These are phyloP conservation scores for Anser brachyrhynchus DNA, from an alignment of 2,113 vertebrate species.

Conservation along the genomic window DNA sequence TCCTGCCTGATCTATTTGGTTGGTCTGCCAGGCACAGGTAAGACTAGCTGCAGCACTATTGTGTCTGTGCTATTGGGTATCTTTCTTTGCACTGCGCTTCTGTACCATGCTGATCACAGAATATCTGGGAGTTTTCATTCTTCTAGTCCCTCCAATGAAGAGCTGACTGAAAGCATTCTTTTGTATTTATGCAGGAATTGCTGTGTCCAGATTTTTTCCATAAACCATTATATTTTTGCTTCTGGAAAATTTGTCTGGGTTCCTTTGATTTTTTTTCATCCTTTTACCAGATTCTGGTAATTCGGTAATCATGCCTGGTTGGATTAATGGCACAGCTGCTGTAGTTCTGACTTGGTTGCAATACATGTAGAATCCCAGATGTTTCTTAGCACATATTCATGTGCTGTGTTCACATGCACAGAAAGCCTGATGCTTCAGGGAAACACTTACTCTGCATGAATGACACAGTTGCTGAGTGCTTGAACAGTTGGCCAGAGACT, in stretches of 20 bases:
- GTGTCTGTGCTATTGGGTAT: background rate
- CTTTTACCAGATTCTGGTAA: background rate
- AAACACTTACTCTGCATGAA: slow-evolving; percentile 6
- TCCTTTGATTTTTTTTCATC: background rate
- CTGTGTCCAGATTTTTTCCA: background rate
- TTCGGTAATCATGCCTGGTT: background rate
- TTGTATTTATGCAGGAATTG: background rate
- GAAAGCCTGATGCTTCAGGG: slow-evolving; percentile 37
- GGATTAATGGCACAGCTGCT: slow-evolving; percentile 1
- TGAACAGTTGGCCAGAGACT: slow-evolving; percentile 2
- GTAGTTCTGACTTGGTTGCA: background rate
- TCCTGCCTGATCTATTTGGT: background rate
- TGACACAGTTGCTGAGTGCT: slow-evolving; percentile 5
- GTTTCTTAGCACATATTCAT: background rate
- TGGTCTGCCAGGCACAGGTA: background rate
- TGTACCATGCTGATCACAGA: background rate
- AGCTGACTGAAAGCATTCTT: background rate
- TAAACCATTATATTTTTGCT: background rate
- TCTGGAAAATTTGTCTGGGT: background rate
- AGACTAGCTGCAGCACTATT: background rate
- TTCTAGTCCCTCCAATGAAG: background rate
- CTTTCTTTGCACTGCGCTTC: background rate
- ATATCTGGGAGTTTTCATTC: background rate
- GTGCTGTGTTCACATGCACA: background rate
- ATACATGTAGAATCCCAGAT: background rate